Evolutionary conservation across 35 echinoderm and acorn worm genomes (phyloP).

Genomic region (Apostichopus parvimensis): DNA sequence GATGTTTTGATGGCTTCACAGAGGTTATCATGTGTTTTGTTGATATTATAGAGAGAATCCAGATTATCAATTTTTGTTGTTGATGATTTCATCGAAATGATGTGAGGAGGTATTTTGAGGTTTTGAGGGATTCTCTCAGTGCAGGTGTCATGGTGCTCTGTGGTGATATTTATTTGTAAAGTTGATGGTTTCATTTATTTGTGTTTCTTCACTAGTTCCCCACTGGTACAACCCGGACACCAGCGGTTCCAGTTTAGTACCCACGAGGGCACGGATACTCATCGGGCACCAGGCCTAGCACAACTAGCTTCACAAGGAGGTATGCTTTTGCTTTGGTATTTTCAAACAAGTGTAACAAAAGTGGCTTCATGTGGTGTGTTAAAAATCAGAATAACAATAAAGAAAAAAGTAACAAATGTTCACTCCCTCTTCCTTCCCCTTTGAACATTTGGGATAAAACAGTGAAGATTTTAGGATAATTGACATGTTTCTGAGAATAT

Average conservation of each 20-base stretch:
- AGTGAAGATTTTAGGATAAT: no score
- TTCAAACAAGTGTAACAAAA: no score
- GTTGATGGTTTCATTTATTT: neutral
- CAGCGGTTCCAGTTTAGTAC: slow-evolving; percentile 78
- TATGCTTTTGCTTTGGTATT: slow-evolving; percentile 15
- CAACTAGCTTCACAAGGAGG: slow-evolving; percentile 94
- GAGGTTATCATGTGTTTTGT: neutral
- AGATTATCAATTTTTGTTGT: no score
- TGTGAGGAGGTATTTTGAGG: neutral
- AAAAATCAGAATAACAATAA: no score
- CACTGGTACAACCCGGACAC: slow-evolving; percentile 59
- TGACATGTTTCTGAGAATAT: no score
- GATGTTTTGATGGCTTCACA: neutral
- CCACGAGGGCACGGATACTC: slow-evolving; percentile 50
- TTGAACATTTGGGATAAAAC: no score
- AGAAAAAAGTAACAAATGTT: no score
- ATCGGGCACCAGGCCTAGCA: slow-evolving; percentile 67
- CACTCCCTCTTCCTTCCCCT: no score
- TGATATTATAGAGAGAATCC: no score
- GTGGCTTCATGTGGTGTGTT: neutral
- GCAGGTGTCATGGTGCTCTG: no score
- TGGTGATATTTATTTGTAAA: neutral
- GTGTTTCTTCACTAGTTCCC: slow-evolving; percentile 61
- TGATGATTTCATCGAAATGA: neutral
- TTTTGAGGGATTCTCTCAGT: no score